A percentile compares a stretch with the other conserved stretches of the same genome.
These are phyloP conservation scores for Nesidiocoris tenuis DNA, from an alignment of 2,888 invertebrate species.

Conservation along the genomic window DNA sequence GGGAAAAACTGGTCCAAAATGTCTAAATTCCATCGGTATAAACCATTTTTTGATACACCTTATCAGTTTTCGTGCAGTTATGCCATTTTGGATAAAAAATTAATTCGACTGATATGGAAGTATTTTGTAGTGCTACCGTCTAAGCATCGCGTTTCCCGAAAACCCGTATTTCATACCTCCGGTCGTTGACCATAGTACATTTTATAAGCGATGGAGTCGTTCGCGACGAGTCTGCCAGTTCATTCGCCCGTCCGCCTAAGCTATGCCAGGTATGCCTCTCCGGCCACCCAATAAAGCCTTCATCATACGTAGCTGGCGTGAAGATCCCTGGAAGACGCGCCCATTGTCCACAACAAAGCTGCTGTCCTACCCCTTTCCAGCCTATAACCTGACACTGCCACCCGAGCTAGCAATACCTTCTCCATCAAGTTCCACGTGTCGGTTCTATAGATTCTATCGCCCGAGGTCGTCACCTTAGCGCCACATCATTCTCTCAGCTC, in stretches of 20 bases:
- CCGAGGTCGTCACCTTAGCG: background rate
- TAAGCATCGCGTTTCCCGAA: too few relatives aligned
- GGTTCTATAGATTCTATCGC: too few relatives aligned
- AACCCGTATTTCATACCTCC: too few relatives aligned
- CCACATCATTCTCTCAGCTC: background rate
- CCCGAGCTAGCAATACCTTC: background rate
- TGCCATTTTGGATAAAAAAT: too few relatives aligned
- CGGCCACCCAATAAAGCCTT: background rate
- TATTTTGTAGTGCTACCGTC: too few relatives aligned
- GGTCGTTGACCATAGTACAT: too few relatives aligned
- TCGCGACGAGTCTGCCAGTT: background rate
- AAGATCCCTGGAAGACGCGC: background rate
- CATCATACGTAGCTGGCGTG: background rate
- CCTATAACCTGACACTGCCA: background rate
- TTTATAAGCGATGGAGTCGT: background rate
- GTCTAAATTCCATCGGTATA: too few relatives aligned
- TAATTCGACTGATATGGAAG: too few relatives aligned
- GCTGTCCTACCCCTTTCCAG: background rate
- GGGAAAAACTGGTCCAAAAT: too few relatives aligned
- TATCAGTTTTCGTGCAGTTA: too few relatives aligned
- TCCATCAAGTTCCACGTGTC: background rate
- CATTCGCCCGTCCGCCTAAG: background rate
- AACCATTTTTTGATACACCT: too few relatives aligned
- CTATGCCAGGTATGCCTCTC: background rate
- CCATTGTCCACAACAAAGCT: background rate